These are phyloP conservation scores for Aphidius gifuensis DNA, from an alignment of 1,140 invertebrate genomes.

Conservation along the genomic window DNA sequence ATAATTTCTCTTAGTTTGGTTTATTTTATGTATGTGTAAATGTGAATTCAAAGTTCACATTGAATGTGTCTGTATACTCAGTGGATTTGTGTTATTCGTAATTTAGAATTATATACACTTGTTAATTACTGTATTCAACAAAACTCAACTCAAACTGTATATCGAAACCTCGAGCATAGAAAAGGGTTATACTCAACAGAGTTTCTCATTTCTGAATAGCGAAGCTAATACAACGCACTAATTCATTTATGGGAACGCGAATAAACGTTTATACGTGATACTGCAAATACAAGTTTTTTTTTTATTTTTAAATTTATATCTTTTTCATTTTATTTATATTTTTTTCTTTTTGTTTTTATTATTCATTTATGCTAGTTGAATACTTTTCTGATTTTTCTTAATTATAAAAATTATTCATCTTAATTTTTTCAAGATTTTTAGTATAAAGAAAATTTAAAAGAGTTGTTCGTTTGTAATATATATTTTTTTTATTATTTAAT, in stretches of 20 bases:
- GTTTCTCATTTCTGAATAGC: conserved; percentile 20
- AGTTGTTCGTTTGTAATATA: too few species aligned
- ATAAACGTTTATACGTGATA: conserved; percentile 2
- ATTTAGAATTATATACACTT: conserved; percentile 19
- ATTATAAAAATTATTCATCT: too few species aligned
- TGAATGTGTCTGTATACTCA: background rate
- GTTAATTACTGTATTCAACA: conserved; percentile 26
- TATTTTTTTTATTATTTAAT: too few species aligned
- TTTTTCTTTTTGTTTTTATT: background rate
- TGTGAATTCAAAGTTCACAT: too few species aligned
- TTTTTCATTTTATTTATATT: background rate
- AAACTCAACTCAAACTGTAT: background rate
- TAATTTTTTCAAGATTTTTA: too few species aligned
- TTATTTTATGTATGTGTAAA: too few species aligned
- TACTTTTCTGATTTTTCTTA: too few species aligned
- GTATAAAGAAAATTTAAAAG: too few species aligned
- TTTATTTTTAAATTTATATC: background rate
- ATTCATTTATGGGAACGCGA: conserved; percentile 24
- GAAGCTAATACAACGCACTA: conserved; percentile 22
- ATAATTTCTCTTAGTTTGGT: too few species aligned
- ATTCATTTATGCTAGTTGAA: background rate
- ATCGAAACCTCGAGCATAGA: background rate
- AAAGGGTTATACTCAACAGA: conserved; percentile 18
- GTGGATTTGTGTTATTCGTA: conserved; percentile 18
- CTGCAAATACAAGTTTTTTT: conserved; percentile 4